Conservation (phyloP, 2,888 invertebrate species). For the Creontiades dilutus region DNA sequence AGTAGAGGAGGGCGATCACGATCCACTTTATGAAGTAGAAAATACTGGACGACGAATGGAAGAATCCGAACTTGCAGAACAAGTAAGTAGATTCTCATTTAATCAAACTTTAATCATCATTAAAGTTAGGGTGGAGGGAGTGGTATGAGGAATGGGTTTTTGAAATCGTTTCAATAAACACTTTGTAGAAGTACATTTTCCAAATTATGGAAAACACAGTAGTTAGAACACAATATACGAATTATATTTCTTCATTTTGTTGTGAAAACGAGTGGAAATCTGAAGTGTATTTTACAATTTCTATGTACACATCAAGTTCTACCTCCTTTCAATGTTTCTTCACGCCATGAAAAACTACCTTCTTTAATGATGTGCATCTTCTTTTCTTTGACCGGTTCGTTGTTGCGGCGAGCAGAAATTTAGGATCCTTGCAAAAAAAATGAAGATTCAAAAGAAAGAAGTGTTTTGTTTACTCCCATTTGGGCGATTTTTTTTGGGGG, state of each 20-base stretch:
- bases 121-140: conserved; percentile 3
- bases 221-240: not conserved
- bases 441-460: too few species aligned
- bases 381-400: too few species aligned
- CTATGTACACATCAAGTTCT: not conserved
- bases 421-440: too few species aligned
- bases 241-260: conserved; percentile 24
- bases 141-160: conserved; percentile 4
- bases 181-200: conserved; percentile 31
- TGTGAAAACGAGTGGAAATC: conserved; percentile 18
- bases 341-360: too few species aligned
- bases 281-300: conserved; percentile 45
- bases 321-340: too few species aligned
- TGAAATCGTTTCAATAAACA: conserved; percentile 37
- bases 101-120: conserved; percentile 15
- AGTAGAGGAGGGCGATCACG: conserved; percentile 42
- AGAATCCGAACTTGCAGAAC: conserved; percentile 40
- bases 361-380: too few species aligned
- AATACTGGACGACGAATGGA: not conserved
- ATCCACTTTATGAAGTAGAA: conserved; percentile 25
- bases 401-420: too few species aligned
- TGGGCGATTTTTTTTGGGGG: too few species aligned
- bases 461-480: too few species aligned
- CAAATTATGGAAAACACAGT: not conserved
- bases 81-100: conserved; percentile 37